These are phyloP conservation scores for Nothobranchius furzeri DNA, from an alignment of 2,113 vertebrate species.

Conservation along the genomic window DNA sequence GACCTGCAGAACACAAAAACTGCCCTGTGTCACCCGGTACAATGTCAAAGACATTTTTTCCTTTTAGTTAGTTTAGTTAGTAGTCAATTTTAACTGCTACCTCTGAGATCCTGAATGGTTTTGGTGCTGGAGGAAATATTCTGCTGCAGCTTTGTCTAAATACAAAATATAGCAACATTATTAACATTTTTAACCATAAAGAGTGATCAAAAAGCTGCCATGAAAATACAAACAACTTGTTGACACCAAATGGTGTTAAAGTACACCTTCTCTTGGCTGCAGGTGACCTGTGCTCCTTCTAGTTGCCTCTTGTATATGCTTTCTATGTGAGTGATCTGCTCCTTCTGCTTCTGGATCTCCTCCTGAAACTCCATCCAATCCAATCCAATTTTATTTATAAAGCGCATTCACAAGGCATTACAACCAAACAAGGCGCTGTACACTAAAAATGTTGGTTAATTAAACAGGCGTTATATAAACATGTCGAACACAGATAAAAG, in stretches of 20 bases:
- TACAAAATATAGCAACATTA: slow-evolving; percentile 11
- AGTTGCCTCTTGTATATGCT: slow-evolving; percentile 84
- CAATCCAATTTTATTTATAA: too few species aligned
- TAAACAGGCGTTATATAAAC: too few species aligned
- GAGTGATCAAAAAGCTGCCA: too few species aligned
- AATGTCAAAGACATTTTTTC: too few species aligned
- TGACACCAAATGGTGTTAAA: not conserved
- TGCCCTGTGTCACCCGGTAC: too few species aligned
- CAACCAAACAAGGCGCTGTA: too few species aligned
- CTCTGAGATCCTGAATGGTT: slow-evolving; percentile 74
- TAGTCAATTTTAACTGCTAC: slow-evolving; percentile 46
- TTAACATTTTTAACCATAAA: not conserved
- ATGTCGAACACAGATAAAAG: too few species aligned
- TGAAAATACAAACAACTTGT: too few species aligned
- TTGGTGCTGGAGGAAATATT: slow-evolving; percentile 75
- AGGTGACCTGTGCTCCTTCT: slow-evolving; percentile 78
- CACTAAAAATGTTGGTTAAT: too few species aligned
- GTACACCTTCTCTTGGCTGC: slow-evolving; percentile 87
- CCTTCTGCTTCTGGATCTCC: slow-evolving; percentile 83
- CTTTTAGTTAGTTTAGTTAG: not conserved
- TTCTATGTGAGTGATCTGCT: slow-evolving; percentile 85
- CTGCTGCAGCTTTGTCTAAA: slow-evolving; percentile 68
- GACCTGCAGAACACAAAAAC: slow-evolving; percentile 57
- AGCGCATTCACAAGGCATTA: too few species aligned
- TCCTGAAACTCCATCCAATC: too few species aligned